Evolutionary conservation across 1,140 invertebrate genomes (phyloP).

Genomic region (Pseudomyrmex cubaensis): DNA sequence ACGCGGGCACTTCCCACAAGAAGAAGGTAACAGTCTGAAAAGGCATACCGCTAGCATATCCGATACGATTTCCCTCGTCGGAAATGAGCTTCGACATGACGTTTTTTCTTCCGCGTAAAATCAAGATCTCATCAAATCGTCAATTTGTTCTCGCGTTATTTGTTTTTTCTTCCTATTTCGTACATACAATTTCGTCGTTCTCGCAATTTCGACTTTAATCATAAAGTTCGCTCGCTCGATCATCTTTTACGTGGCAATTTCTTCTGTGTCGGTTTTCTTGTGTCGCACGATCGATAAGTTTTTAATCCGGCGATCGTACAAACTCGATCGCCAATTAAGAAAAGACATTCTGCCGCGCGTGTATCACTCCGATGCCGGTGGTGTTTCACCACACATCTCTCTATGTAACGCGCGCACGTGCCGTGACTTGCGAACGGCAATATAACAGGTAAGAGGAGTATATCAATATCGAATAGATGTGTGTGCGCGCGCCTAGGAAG

Average conservation of each 20-base stretch:
- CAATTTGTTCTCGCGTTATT: not conserved
- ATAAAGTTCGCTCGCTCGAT: not conserved
- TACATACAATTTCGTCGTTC: too few species aligned
- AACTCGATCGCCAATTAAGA: not conserved
- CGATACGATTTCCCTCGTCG: constrained; percentile 29
- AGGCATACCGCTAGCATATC: constrained; percentile 66
- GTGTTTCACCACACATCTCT: not conserved
- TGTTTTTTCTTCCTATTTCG: too few species aligned
- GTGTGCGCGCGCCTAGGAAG: not conserved
- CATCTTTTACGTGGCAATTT: not conserved
- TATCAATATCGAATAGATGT: constrained; percentile 43
- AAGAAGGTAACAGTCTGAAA: constrained; percentile 61
- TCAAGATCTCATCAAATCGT: not conserved
- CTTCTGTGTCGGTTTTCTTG: not conserved
- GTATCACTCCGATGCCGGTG: not conserved
- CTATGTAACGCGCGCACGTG: constrained; percentile 58
- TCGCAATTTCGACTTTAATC: not conserved
- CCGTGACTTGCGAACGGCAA: constrained; percentile 37
- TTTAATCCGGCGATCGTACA: not conserved
- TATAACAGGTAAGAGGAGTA: constrained; percentile 46
- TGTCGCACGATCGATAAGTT: too few species aligned
- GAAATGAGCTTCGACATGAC: constrained; percentile 25
- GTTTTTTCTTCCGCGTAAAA: not conserved
- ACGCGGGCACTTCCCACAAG: constrained; percentile 48
- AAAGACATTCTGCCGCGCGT: not conserved